Base-by-base conservation (phyloP, 2,113 vertebrate genomes). In the Bubo bubo region DNA sequence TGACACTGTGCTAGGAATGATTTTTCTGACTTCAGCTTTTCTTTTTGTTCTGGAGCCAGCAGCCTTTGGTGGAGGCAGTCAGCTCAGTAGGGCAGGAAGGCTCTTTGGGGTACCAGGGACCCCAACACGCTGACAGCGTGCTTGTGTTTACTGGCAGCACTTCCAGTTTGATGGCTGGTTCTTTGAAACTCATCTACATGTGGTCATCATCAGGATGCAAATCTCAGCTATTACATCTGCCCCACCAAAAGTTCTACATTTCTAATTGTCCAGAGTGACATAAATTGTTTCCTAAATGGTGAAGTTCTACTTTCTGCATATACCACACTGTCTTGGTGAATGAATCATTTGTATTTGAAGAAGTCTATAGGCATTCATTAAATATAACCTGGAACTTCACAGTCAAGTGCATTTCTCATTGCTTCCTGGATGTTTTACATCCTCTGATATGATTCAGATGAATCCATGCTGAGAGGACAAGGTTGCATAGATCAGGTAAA, bases 71-170 rank as follows among this genome's bases (percentile, higher is more conserved):
- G 45, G 27, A 91, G 28, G 32, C 39, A 62, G 5, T 52, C 14
- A 49, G 39, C 5, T 13, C 34, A n/a, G 37, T 12, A 28, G 26
- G 30, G 49, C 49, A 18, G 34, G 28, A 8, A 30, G 26, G 59
- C 17, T 82, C 10, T 43, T 62, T 35, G 39, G 47, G 47, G 22
- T 88, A 47, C 10, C 58, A 34, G 35, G 35, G 41, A 71, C 58
- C 52, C 50, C 2, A 0, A 35, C 20, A 50, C 8, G 3, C 27
- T 50, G 50, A 28, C 37, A 14, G 10, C 2, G 14, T 24, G 16
- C 17, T 75, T 74, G 26, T 63, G 19, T 32, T 90, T 53, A 26
- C n/a, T 27, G 37, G 18, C 43, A 70, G 6, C 45, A 37, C 50
- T 59, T 50, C 45, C 10, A 17, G 35, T 26, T 34, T 58, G 37